phyloP scores from a whole-genome alignment of 1,140 invertebrate genomes.

The Drosophila pachea region DNA sequence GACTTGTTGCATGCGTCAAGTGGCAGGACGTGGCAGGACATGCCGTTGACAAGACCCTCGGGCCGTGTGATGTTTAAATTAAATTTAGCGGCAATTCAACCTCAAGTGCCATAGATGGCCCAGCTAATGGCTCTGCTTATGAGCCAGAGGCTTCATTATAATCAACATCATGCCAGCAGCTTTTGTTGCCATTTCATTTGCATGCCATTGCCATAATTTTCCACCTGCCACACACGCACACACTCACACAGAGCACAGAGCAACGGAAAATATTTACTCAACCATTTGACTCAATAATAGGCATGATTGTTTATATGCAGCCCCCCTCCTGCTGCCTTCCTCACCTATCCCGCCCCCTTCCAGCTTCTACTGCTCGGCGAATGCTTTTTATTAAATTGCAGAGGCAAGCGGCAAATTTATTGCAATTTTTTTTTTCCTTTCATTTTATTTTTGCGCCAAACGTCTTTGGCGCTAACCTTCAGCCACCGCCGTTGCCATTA shows the following conservation, averaged over 20 bases:
- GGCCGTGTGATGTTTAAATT: slow-evolving; percentile 57
- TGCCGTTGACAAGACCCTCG: background rate
- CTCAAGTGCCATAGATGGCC: slow-evolving; percentile 27
- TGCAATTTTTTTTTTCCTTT: slow-evolving; percentile 59
- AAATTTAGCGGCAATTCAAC: slow-evolving; percentile 53
- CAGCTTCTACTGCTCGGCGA: background rate
- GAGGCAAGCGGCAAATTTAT: slow-evolving; percentile 67
- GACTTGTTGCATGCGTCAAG: slow-evolving; percentile 26
- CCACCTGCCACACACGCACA: slow-evolving; percentile 14
- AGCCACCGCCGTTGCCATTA: slow-evolving; percentile 39
- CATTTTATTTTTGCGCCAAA: background rate
- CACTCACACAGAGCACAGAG: background rate
- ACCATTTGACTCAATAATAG: slow-evolving; percentile 66
- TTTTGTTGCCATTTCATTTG: slow-evolving; percentile 66
- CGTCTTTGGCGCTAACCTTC: slow-evolving; percentile 50
- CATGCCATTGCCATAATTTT: slow-evolving; percentile 75
- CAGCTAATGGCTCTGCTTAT: slow-evolving; percentile 11
- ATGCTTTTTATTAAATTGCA: slow-evolving; percentile 75
- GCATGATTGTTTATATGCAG: slow-evolving; percentile 58
- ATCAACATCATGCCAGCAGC: slow-evolving; percentile 18
- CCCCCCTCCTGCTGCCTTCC: background rate
- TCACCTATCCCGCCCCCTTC: too few relatives aligned
- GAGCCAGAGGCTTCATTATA: slow-evolving; percentile 49
- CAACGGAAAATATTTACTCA: slow-evolving; percentile 60
- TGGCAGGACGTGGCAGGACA: slow-evolving; percentile 11